These are phyloP conservation scores for Diarsia dahlii DNA, from an alignment of 2,888 invertebrate species.

Conservation along the genomic window DNA sequence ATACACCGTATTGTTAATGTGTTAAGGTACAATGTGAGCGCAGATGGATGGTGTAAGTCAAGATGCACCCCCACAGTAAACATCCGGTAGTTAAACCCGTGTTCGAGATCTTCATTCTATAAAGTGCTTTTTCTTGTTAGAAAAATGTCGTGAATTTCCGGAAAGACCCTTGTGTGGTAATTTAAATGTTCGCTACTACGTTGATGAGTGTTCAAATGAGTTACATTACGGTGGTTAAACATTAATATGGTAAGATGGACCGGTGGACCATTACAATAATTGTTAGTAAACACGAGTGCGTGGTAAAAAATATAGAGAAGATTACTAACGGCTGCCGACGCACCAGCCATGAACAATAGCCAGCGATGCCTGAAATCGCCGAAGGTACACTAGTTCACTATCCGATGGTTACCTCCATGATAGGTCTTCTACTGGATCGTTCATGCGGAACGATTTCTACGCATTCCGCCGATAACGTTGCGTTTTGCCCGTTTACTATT, in stretches of 20 bases:
- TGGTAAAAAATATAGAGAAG: slow-evolving; percentile 52
- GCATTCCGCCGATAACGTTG: slow-evolving; percentile 76
- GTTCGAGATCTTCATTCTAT: slow-evolving; percentile 73
- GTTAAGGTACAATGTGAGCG: slow-evolving; percentile 49
- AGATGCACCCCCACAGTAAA: slow-evolving; percentile 70
- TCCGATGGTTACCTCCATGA: slow-evolving; percentile 79
- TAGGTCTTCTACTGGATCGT: slow-evolving; percentile 75
- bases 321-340: slow-evolving; percentile 74
- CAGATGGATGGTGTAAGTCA: slow-evolving; percentile 35
- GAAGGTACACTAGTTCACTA: slow-evolving; percentile 76
- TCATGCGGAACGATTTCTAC: slow-evolving; percentile 85
- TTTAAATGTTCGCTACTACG: slow-evolving; percentile 59
- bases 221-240: slow-evolving; percentile 47
- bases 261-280: slow-evolving; percentile 68
- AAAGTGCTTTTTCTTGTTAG: slow-evolving; percentile 81
- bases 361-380: slow-evolving; percentile 83
- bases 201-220: slow-evolving; percentile 31
- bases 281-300: slow-evolving; percentile 70
- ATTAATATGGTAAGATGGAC: slow-evolving; percentile 62
- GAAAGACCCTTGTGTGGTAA: slow-evolving; percentile 46
- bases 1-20: slow-evolving; percentile 47
- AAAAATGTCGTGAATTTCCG: slow-evolving; percentile 64
- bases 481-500: slow-evolving; percentile 62
- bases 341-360: slow-evolving; percentile 81
- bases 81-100: slow-evolving; percentile 80